A percentile compares a stretch with the other conserved stretches of the same genome.
These are phyloP conservation scores for Trichomalopsis sarcophagae DNA, from an alignment of 1,140 invertebrate species.

Conservation along the genomic window DNA sequence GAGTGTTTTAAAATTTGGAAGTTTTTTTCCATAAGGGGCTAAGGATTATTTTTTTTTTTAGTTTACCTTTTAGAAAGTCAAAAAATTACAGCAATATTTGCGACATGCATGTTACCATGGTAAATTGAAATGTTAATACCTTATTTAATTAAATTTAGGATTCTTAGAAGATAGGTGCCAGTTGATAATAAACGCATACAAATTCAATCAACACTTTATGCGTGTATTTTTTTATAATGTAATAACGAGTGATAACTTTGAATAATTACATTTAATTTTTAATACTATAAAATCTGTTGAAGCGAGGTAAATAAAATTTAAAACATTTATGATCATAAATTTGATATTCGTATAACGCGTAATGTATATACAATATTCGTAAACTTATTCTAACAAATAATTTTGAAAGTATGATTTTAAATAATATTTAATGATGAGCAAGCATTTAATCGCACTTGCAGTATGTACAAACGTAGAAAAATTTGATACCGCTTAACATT, in stretches of 20 bases:
- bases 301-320: conserved; percentile 38
- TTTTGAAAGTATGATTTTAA: conserved; percentile 11
- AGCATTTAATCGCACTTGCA: conserved; percentile 19
- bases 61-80: no score
- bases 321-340: conserved; percentile 24
- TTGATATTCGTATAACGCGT: not conserved
- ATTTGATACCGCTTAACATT: not conserved
- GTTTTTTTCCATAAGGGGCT: no score
- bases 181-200: not conserved
- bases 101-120: no score
- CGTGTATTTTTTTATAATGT: conserved; percentile 21
- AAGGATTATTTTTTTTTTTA: no score
- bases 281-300: conserved; percentile 11
- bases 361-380: conserved; percentile 45
- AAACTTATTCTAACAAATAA: conserved; percentile 30
- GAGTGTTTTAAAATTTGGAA: no score
- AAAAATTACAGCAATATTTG: no score
- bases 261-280: conserved; percentile 32
- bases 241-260: conserved; percentile 10
- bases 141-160: no score
- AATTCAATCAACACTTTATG: conserved; percentile 4
- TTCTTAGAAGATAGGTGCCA: no score
- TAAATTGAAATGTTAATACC: not conserved
- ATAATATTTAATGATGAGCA: conserved; percentile 19
- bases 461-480: conserved; percentile 34